Conservation (phyloP, 2,888 invertebrate genomes). For the Clistopyga incitator region DNA sequence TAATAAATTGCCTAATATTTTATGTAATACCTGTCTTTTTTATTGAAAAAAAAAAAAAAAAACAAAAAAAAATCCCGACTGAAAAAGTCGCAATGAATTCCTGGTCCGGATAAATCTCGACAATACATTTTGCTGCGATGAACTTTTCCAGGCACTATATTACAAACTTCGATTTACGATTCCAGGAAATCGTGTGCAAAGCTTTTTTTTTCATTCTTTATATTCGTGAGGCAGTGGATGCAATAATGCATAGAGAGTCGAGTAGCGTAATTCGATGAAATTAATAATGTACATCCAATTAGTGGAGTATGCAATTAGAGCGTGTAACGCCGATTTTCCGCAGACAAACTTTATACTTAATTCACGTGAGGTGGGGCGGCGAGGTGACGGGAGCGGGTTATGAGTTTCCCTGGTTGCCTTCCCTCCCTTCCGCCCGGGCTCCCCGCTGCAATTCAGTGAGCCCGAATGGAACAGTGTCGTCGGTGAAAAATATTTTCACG, state of each 20-base stretch:
- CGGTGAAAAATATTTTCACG: background rate
- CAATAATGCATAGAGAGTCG: slow-evolving; percentile 2
- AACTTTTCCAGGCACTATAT: background rate
- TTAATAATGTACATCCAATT: slow-evolving; percentile 75
- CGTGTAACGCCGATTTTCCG: slow-evolving; percentile 70
- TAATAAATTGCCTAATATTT: background rate
- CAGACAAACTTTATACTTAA: slow-evolving; percentile 71
- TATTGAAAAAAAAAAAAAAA: background rate
- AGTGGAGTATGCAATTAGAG: slow-evolving; percentile 72
- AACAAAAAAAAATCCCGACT: background rate
- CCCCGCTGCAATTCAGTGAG: slow-evolving; percentile 8
- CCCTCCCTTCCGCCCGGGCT: slow-evolving; percentile 1
- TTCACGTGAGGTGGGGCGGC: slow-evolving; percentile 47
- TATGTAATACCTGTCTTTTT: background rate
- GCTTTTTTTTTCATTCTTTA: background rate
- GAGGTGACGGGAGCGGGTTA: slow-evolving; percentile 32
- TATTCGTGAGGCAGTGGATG: background rate
- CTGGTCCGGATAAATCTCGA: background rate
- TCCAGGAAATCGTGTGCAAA: background rate
- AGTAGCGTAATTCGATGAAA: slow-evolving; percentile 39
- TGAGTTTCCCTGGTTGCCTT: slow-evolving; percentile 21
- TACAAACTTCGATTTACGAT: background rate
- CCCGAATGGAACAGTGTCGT: slow-evolving; percentile 18
- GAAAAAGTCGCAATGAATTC: background rate
- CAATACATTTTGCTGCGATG: background rate